These are phyloP conservation scores for Columba janthina DNA, from an alignment of 2,113 vertebrate genomes.

Conservation along the genomic window DNA sequence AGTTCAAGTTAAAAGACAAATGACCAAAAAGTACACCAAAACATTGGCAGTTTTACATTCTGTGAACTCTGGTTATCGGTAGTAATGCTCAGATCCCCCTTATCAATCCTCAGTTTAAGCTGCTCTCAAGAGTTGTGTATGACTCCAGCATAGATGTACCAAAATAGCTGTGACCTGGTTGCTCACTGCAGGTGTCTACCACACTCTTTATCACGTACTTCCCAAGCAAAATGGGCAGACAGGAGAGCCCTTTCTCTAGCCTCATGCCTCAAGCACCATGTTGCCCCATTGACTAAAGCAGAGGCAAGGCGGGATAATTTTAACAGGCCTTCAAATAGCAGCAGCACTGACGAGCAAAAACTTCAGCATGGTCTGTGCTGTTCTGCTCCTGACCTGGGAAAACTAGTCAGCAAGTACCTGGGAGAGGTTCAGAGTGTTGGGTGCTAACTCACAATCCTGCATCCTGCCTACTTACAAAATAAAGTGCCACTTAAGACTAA, in stretches of 20 bases:
- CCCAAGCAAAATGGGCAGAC: background rate
- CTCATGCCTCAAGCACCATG: background rate
- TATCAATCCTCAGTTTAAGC: background rate
- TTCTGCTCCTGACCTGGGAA: background rate
- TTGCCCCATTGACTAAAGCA: background rate
- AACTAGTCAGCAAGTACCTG: background rate
- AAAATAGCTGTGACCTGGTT: background rate
- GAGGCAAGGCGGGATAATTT: background rate
- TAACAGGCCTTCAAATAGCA: background rate
- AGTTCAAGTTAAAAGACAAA: background rate
- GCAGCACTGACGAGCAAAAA: background rate
- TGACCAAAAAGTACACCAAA: background rate
- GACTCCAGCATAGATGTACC: background rate
- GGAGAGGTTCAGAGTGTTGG: background rate
- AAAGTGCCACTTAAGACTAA: background rate
- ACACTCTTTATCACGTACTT: background rate
- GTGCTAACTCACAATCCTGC: background rate
- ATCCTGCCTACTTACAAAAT: background rate
- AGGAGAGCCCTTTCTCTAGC: background rate
- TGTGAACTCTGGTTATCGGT: background rate
- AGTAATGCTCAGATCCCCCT: background rate
- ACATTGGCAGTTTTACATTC: background rate
- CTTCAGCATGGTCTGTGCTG: background rate
- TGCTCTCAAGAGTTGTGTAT: background rate
- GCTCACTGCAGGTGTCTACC: background rate